Evolutionary conservation across 2,888 invertebrate genomes (phyloP), one percentile per base, ranked within the genome.

Genomic region (Drosophila mimetica): DNA sequence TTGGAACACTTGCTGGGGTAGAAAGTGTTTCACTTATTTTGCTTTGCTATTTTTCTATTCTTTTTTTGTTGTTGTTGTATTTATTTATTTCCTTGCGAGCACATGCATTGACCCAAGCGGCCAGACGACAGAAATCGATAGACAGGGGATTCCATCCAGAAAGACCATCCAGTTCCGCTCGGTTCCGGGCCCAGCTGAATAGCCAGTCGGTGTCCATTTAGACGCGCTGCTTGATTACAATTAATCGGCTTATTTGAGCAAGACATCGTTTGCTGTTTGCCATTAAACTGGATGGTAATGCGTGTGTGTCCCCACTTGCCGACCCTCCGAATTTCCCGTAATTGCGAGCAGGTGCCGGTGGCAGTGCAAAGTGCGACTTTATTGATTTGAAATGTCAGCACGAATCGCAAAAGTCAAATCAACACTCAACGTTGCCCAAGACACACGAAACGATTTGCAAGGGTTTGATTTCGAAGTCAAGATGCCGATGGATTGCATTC

Each of bases 201-300:
- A 16, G n/a, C n/a, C 63, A 36, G 48, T 50, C 63, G 63, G 63
- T 47, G 66, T 59, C 50, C 77, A 70, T 53, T 46, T 67, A 55
- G 71, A 71, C 71, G 60, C 59, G 58, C 70, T 65, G 86, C 87
- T 85, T 85, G 87, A 87, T 85, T 85, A 87, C 84, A 85, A 85
- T 85, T 85, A 84, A 85, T 85, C 84, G 84, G 84, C 84, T 85
- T 85, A 85, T 83, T 86, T 86, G 64, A 61, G 66, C 51, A 76
- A 71, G 73, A 67, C 77, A 63, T 65, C 58, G 57, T 71, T 73
- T 60, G 69, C 50, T 58, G 47, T 75, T 79, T 70, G 69, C 77
- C 69, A 75, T 70, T 69, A 64, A 47, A 50, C 67, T 53, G 50
- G 30, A 55, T 57, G 39, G 53, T 25, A 57, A 46, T 52, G 41